Conservation (phyloP, 2,888 invertebrate genomes). For the Spisula subtruncata region DNA sequence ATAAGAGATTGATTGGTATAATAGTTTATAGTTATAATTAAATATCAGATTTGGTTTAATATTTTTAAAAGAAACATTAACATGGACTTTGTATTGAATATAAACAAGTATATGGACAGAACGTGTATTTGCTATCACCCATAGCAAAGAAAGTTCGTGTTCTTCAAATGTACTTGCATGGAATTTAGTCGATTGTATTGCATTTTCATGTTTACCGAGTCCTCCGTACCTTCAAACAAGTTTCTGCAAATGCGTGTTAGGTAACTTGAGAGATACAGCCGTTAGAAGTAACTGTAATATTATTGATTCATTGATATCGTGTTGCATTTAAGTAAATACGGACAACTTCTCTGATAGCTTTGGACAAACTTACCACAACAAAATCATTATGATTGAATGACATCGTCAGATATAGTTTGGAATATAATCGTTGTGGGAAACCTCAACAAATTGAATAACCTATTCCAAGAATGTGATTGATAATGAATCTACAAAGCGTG, state of each 20-base stretch:
- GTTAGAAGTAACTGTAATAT: neutral
- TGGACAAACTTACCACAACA: neutral
- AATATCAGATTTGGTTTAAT: neutral
- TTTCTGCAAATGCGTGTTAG: no score
- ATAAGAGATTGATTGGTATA: neutral
- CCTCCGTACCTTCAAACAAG: no score
- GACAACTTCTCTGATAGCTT: neutral
- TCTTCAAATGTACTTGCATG: no score
- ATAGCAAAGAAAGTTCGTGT: no score
- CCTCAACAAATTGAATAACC: neutral
- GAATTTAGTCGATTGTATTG: no score
- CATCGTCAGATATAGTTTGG: neutral
- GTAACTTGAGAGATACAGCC: no score
- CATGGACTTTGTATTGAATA: neutral
- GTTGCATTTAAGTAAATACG: conserved; percentile 1
- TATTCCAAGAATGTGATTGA: neutral
- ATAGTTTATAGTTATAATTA: neutral
- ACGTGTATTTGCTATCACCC: no score
- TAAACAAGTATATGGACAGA: neutral
- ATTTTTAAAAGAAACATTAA: neutral
- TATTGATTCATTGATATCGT: neutral
- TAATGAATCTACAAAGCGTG: neutral
- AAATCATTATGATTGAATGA: neutral
- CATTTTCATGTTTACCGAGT: no score
- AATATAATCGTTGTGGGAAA: conserved; percentile 14